phyloP scores from a whole-genome alignment of 2,888 invertebrate genomes.

The Dolichopus griseipennis region DNA sequence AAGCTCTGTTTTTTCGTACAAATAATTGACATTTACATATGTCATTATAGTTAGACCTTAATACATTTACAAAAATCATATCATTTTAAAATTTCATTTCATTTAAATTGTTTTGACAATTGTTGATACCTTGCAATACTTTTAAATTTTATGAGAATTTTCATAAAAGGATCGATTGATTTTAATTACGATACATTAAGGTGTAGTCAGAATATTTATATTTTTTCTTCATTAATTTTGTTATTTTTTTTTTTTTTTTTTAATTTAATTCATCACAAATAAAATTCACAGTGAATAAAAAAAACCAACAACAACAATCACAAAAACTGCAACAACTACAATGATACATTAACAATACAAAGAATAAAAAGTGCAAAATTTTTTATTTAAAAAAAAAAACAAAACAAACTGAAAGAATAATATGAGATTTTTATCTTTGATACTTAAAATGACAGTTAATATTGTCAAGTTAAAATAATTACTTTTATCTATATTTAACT shows the following conservation, averaged over 20 bases:
- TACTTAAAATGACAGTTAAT: conserved; percentile 6
- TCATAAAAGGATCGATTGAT: conserved; percentile 3
- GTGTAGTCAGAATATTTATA: neutral
- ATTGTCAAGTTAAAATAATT: conserved; percentile 6
- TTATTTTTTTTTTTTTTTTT: neutral
- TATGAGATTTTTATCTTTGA: neutral
- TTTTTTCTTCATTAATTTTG: neutral
- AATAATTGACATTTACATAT: no score
- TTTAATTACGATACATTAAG: neutral
- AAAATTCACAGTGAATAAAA: neutral
- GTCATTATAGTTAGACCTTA: no score
- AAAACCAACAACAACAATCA: no score
- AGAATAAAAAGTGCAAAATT: no score
- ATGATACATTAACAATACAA: no score
- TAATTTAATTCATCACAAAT: neutral
- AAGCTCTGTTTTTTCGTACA: no score
- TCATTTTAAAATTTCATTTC: no score
- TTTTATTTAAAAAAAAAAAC: neutral
- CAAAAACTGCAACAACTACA: no score
- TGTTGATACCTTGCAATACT: neutral
- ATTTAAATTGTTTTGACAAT: no score
- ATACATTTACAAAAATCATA: no score
- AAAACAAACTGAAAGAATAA: neutral
- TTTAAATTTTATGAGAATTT: neutral
- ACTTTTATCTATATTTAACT: conserved; percentile 1